A percentile compares a stretch with the other conserved stretches of the same genome.
Conservation (phyloP, 2,797 vertebrate species). For the Psittacula echo region DNA sequence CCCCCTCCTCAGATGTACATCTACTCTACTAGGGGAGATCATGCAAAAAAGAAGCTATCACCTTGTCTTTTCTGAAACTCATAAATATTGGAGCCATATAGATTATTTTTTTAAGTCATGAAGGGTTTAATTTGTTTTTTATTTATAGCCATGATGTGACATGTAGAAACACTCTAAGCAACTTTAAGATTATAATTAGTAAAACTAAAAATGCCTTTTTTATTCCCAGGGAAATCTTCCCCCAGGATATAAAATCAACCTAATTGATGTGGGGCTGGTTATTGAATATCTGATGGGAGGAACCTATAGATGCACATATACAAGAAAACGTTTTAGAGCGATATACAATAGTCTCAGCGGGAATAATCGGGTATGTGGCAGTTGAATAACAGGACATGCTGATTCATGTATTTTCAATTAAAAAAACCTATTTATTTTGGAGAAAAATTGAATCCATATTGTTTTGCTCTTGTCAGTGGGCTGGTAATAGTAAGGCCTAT, state of each 20-base stretch:
- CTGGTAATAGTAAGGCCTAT: background rate
- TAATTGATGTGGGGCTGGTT: slow-evolving; percentile 96
- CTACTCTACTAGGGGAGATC: background rate
- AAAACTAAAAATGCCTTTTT: slow-evolving; percentile 6
- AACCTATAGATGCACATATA: slow-evolving; percentile 97
- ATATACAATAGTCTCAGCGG: slow-evolving; percentile 98
- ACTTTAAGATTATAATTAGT: background rate
- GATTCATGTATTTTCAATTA: accelerated
- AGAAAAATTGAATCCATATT: background rate
- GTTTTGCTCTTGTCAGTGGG: background rate
- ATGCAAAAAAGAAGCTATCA: background rate
- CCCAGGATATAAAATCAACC: slow-evolving; percentile 95
- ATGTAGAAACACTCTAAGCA: background rate
- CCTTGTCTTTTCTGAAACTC: background rate
- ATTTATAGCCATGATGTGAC: background rate
- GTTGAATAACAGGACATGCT: background rate
- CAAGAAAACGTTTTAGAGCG: slow-evolving; percentile 95
- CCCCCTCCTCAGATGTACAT: background rate
- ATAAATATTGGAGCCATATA: background rate
- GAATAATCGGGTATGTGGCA: slow-evolving; percentile 86
- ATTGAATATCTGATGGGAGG: slow-evolving; percentile 98
- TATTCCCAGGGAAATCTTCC: slow-evolving; percentile 92
- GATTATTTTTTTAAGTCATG: background rate
- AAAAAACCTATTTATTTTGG: accelerated
- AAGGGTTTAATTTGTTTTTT: background rate